Percentiles rank a stretch among this genome's conserved stretches.
These are phyloP conservation scores for Sthenelais limicola DNA, from an alignment of 2,888 invertebrate species.

Conservation along the genomic window DNA sequence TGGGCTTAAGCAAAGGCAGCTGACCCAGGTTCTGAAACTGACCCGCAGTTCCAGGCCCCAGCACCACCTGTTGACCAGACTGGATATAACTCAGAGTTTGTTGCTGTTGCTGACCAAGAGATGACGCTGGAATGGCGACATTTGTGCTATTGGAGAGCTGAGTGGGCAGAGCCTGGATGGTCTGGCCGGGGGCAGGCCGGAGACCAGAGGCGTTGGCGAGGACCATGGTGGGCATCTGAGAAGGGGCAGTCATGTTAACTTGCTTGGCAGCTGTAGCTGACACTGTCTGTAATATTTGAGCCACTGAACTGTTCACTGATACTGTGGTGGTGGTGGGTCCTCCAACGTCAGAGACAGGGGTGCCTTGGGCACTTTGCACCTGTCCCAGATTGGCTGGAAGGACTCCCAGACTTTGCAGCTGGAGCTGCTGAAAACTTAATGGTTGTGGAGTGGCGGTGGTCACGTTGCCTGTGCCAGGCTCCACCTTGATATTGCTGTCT, in stretches of 20 bases:
- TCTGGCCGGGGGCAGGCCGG: neutral
- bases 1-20: conserved; percentile 29
- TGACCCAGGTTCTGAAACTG: conserved; percentile 21
- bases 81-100: conserved; percentile 17
- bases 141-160: neutral
- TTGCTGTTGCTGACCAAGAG: conserved; percentile 12
- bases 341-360: neutral
- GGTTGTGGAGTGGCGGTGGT: too few relatives aligned
- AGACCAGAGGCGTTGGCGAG: conserved; percentile 5
- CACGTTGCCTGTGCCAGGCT: conserved; percentile 59
- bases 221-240: neutral
- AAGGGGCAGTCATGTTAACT: neutral
- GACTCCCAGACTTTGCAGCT: conserved; percentile 27
- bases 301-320: conserved; percentile 14
- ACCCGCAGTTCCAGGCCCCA: conserved; percentile 11
- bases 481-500: conserved; percentile 55
- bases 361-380: neutral
- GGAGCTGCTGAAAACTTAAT: conserved; percentile 67
- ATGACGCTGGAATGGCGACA: conserved; percentile 1
- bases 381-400: conserved; percentile 20
- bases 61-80: conserved; percentile 31
- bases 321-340: neutral
- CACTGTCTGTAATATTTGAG: conserved; percentile 20
- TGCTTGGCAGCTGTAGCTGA: conserved; percentile 24
- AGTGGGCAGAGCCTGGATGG: neutral